Evolutionary conservation across 2,797 vertebrate species (phyloP).

Genomic region (Furcifer pardalis): DNA sequence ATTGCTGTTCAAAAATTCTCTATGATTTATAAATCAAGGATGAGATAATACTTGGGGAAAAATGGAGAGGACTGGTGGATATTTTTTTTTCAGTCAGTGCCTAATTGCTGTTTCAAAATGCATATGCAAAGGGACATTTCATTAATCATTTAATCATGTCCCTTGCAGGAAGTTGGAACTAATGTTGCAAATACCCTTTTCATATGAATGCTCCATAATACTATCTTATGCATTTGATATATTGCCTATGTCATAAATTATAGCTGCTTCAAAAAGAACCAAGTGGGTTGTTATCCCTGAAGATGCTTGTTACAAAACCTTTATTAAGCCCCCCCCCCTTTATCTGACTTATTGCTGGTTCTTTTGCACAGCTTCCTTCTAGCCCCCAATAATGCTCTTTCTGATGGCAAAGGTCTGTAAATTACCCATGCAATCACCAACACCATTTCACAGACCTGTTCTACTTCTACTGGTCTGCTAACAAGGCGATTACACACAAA

Average conservation of each 20-base stretch:
- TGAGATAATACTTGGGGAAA: constrained; percentile 89
- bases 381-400: constrained; percentile 80
- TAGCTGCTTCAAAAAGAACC: constrained; percentile 94
- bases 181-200: constrained; percentile 99
- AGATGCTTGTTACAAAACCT: constrained; percentile 93
- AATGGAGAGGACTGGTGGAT: constrained; percentile 85
- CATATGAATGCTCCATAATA: constrained; percentile 98
- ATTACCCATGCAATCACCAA: constrained; percentile 86
- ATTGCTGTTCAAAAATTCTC: constrained; percentile 89
- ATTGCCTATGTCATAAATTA: constrained; percentile 99
- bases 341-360: constrained; percentile 82
- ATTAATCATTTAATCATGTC: constrained; percentile 99
- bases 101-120: constrained; percentile 99
- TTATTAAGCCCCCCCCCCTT: constrained; percentile 86
- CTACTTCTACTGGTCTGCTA: constrained; percentile 89
- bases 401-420: constrained; percentile 82
- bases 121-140: constrained; percentile 98
- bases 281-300: constrained; percentile 89
- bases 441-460: constrained; percentile 86
- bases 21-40: constrained; percentile 96
- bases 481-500: constrained; percentile 95
- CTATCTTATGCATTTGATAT: constrained; percentile 98
- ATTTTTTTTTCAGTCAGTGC: constrained; percentile 90
- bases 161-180: constrained; percentile 98
- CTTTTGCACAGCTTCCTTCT: constrained; percentile 81